Percentiles rank a stretch among this genome's conserved stretches.
phyloP scores from a whole-genome alignment of 2,797 vertebrate genomes.

The Danio albolineatus region DNA sequence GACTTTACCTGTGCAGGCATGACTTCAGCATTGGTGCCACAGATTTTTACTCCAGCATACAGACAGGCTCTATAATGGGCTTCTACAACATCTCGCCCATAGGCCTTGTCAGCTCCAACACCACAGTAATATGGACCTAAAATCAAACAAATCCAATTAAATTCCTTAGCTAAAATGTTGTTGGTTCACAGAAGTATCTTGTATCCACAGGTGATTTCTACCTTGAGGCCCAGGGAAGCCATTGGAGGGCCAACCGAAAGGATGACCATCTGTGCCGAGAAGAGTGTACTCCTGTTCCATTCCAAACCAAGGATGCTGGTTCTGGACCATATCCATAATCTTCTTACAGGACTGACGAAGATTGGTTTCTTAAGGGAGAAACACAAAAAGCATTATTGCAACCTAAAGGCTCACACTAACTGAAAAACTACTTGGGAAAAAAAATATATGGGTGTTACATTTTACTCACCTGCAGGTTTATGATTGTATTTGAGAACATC shows the following conservation, averaged over 20 bases:
- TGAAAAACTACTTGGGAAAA: too few relatives aligned
- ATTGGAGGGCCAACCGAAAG: conserved; percentile 97
- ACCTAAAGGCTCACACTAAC: neutral
- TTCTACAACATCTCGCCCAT: conserved; percentile 93
- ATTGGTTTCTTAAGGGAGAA: conserved; percentile 84
- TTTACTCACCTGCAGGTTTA: conserved; percentile 86
- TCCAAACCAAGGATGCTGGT: conserved; percentile 95
- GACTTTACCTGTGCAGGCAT: conserved; percentile 94
- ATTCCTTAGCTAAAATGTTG: too few relatives aligned
- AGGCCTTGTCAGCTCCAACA: conserved; percentile 94
- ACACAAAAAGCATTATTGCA: neutral
- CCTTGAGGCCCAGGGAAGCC: conserved; percentile 97
- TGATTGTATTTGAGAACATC: conserved; percentile 97
- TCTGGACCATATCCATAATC: conserved; percentile 91
- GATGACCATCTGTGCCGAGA: conserved; percentile 92
- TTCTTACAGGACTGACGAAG: conserved; percentile 86
- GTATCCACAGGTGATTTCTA: conserved; percentile 60
- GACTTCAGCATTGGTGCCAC: conserved; percentile 96
- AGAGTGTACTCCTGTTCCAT: conserved; percentile 99
- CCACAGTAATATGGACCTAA: conserved; percentile 96
- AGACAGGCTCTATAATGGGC: conserved; percentile 95
- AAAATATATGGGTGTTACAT: neutral
- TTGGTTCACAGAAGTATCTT: too few relatives aligned
- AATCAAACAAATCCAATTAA: neutral
- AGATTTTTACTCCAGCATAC: conserved; percentile 92